Base-by-base conservation (phyloP, 2,113 vertebrate species). In the Aspiorhynchus laticeps region DNA sequence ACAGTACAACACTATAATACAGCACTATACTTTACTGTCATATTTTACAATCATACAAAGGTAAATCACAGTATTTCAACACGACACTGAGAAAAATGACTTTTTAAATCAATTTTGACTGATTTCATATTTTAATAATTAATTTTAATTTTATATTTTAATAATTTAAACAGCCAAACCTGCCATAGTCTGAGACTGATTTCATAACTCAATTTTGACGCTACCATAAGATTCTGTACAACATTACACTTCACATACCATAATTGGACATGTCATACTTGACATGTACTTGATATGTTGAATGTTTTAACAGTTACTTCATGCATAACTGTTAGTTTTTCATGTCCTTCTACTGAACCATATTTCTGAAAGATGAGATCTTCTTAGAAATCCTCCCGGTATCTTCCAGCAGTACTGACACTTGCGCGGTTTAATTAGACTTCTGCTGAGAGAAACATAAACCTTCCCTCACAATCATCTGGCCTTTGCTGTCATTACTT, bases 381-480 rank as follows among this genome's bases (percentile, higher is more conserved):
- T 38, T 38, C 38, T 14, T 48, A 48, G 46, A 48, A 48, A 48
- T 14, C 46, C 12, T 48, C 43, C 12, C 3, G 43, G 33, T 46
- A 46, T 65, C 59, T 65, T 26, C 41, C 26, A 46, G 38, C 26
- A 67, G 26, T 46, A 67, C 80, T 69, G 41, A 82, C 71, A 61
- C 26, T 43, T 28, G n/a, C 19, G 56, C 26, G 61, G 46, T 80
- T 85, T 89, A 90, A 89, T 86, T 85, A 88, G 90, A 89, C 85
- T 89, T 89, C 86, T 89, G 56, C 69, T 82, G 28, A 87, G 87
- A 53, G 81, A 85, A 84, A 75, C 41, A 90, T 85, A 83, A 41
- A 85, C 85, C 15, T 59, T 80, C 33, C 5, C 7, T 67, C 21
- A 69, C n/a, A 17, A 82, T 87, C 46, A 77, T 87, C 85, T 89